These are phyloP conservation scores for Eurytoma adleriae DNA, from an alignment of 2,888 invertebrate genomes.

Conservation along the genomic window DNA sequence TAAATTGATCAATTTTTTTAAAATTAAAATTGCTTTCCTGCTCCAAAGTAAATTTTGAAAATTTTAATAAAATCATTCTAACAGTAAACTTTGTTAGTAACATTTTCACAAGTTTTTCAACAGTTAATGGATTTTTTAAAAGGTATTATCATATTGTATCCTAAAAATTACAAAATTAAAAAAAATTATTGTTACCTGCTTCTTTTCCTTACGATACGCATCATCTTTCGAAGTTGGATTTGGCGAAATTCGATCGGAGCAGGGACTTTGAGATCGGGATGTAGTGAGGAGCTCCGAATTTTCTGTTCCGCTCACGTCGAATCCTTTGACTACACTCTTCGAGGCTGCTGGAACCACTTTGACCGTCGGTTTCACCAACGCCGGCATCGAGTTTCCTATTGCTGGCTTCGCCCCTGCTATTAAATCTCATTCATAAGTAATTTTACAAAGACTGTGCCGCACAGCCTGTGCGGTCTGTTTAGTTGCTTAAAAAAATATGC, in stretches of 20 bases:
- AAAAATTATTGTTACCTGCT: constrained; percentile 45
- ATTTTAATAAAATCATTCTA: too few relatives aligned
- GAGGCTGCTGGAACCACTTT: constrained; percentile 70
- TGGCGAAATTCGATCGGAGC: constrained; percentile 67
- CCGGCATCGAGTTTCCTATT: constrained; percentile 61
- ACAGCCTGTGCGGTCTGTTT: too few relatives aligned
- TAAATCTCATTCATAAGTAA: constrained; percentile 67
- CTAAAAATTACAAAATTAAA: too few relatives aligned
- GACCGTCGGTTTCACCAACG: constrained; percentile 64
- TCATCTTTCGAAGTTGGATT: constrained; percentile 72
- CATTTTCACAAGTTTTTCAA: too few relatives aligned
- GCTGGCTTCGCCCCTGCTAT: constrained; percentile 79
- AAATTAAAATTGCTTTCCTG: too few relatives aligned
- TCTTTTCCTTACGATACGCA: constrained; percentile 67
- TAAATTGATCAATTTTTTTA: too few relatives aligned
- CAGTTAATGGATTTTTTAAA: too few relatives aligned
- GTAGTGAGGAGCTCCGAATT: constrained; percentile 64
- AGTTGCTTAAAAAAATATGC: too few relatives aligned
- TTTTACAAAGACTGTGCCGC: neutral
- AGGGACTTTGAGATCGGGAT: constrained; percentile 70
- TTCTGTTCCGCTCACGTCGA: constrained; percentile 66
- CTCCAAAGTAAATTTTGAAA: too few relatives aligned
- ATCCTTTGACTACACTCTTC: constrained; percentile 68
- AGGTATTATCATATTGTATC: too few relatives aligned
- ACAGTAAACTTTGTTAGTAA: too few relatives aligned